phyloP scores from a whole-genome alignment of 2,888 invertebrate genomes.

The Drosophila pegasa region DNA sequence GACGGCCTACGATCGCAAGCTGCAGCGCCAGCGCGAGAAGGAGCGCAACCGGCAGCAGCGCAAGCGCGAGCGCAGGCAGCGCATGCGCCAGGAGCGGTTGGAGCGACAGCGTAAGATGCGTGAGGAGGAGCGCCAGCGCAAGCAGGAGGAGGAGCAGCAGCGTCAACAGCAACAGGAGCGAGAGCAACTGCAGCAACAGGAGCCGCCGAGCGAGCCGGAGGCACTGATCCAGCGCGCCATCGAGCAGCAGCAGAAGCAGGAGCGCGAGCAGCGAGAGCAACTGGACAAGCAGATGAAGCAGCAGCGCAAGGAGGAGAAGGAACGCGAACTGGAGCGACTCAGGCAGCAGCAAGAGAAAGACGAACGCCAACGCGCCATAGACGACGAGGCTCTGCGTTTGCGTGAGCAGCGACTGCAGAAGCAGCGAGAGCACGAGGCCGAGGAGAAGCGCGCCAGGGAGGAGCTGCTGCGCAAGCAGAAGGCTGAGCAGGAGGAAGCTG shows the following conservation, averaged over 20 bases:
- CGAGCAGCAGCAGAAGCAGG: conserved; percentile 40
- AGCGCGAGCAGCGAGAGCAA: conserved; percentile 33
- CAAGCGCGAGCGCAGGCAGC: conserved; percentile 67
- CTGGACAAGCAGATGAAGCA: conserved; percentile 41
- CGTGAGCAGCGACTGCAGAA: conserved; percentile 68
- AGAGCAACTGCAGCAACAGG: conserved; percentile 52
- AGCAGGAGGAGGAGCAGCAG: conserved; percentile 33
- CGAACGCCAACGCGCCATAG: conserved; percentile 55
- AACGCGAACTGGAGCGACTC: conserved; percentile 64
- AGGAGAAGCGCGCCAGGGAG: conserved; percentile 56
- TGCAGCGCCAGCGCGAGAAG: conserved; percentile 75
- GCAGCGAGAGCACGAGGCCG: conserved; percentile 68
- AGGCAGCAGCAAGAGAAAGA: conserved; percentile 66
- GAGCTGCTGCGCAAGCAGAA: conserved; percentile 62
- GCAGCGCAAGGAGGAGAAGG: conserved; percentile 45
- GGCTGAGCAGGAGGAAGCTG: conserved; percentile 68
- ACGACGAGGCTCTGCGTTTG: conserved; percentile 64
- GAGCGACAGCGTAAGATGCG: conserved; percentile 48
- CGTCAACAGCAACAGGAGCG: conserved; percentile 32
- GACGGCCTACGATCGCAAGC: conserved; percentile 73
- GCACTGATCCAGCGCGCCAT: conserved; percentile 33
- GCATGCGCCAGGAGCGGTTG: conserved; percentile 50
- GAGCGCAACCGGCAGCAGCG: conserved; percentile 71
- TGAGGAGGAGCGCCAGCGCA: conserved; percentile 31
- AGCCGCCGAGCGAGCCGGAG: conserved; percentile 53